Conservation (phyloP, 2,113 vertebrate species). For the Phaethon lepturus region DNA sequence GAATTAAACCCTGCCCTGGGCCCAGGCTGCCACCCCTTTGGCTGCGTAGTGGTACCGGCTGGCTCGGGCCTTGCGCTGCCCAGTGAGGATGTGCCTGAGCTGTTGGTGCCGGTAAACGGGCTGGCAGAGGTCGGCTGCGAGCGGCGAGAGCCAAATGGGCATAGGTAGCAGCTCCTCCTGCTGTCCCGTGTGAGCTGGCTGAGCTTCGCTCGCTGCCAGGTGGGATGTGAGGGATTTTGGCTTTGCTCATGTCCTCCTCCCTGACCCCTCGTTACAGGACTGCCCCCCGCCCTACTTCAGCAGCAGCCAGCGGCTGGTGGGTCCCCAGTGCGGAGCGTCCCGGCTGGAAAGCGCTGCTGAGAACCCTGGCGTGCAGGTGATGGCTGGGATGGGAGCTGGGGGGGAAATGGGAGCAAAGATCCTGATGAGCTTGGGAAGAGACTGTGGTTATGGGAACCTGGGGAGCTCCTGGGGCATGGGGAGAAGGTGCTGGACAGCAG, state of each 20-base stretch:
- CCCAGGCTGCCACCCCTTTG: not conserved
- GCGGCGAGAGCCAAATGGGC: fast-evolving
- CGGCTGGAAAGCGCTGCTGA: not conserved
- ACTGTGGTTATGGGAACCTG: not conserved
- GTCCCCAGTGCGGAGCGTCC: not conserved
- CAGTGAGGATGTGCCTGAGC: fast-evolving
- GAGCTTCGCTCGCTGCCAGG: fast-evolving
- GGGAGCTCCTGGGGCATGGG: not conserved
- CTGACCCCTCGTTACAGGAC: slow-evolving; percentile 52
- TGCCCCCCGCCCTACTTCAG: slow-evolving; percentile 78
- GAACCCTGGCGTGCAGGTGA: slow-evolving; percentile 16
- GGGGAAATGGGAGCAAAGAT: not conserved
- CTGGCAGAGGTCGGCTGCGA: not conserved
- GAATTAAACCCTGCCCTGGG: not conserved
- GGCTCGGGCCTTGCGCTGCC: fast-evolving
- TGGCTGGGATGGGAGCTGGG: not conserved
- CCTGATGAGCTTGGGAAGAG: not conserved
- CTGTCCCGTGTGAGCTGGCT: not conserved
- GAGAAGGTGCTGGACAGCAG: not conserved
- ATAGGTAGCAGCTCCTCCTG: not conserved
- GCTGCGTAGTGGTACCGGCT: not conserved
- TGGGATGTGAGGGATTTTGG: not conserved
- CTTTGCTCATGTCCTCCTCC: not conserved
- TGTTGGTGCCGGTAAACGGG: fast-evolving
- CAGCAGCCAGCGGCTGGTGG: slow-evolving; percentile 82